These are phyloP conservation scores for Aulostomus chinensis DNA, from an alignment of 2,797 vertebrate genomes.

Conservation along the genomic window DNA sequence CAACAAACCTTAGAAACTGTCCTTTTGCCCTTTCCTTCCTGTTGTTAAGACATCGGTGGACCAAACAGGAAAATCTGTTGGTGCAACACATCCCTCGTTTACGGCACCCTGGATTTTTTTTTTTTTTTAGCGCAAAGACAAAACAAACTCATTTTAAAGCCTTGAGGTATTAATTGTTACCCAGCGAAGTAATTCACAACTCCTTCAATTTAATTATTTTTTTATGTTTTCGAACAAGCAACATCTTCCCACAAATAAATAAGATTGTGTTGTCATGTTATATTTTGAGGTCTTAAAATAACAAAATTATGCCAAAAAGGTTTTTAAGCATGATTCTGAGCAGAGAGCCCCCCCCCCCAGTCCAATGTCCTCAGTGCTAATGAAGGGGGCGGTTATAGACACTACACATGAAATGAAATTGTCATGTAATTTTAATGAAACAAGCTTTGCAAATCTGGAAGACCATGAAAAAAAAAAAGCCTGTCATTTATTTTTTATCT, in stretches of 20 bases:
- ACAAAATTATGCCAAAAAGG: too few species aligned
- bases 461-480: constrained; percentile 82
- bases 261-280: too few species aligned
- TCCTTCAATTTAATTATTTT: too few species aligned
- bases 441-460: constrained; percentile 84
- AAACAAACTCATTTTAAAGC: too few species aligned
- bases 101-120: too few species aligned
- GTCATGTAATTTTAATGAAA: constrained; percentile 84
- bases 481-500: constrained; percentile 85
- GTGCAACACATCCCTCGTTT: constrained; percentile 36
- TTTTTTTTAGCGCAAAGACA: too few species aligned
- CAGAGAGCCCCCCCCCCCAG: constrained; percentile 21
- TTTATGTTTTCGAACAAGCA: too few species aligned
- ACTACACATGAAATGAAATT: constrained; percentile 74
- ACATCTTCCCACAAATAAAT: too few species aligned
- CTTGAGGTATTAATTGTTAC: too few species aligned
- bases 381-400: constrained; percentile 68
- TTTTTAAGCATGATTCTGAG: constrained; percentile 26
- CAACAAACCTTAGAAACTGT: too few species aligned
- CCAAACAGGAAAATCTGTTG: constrained; percentile 57
- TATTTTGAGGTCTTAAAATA: too few species aligned
- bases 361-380: constrained; percentile 17
- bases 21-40: constrained; percentile 65
- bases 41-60: constrained; percentile 57
- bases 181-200: too few species aligned